A percentile compares a stretch with the other conserved stretches of the same genome.
Conservation (phyloP, 2,113 vertebrate species). For the Psilopsiagon aurifrons region DNA sequence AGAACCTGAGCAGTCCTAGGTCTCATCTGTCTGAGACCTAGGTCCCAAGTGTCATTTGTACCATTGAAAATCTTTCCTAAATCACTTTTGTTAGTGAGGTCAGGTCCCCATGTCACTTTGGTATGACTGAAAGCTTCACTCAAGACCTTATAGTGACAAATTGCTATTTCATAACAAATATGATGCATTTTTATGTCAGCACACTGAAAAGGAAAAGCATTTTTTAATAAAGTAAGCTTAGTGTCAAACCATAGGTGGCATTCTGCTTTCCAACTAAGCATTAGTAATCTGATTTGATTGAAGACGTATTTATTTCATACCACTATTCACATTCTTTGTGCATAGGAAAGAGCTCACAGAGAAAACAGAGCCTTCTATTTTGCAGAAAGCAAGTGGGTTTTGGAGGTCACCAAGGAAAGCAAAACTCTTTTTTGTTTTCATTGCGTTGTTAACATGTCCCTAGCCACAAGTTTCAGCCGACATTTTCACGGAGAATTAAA, state of each 20-base stretch:
- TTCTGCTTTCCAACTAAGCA: not conserved
- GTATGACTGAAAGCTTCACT: not conserved
- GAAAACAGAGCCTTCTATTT: not conserved
- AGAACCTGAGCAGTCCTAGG: not conserved
- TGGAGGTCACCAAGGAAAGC: not conserved
- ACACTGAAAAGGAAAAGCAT: not conserved
- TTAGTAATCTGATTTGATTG: not conserved
- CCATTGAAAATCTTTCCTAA: not conserved
- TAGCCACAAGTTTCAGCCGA: not conserved
- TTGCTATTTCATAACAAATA: not conserved
- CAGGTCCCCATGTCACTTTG: fast-evolving
- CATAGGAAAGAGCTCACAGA: not conserved
- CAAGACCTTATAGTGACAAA: not conserved
- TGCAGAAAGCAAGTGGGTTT: not conserved
- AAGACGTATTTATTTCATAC: not conserved
- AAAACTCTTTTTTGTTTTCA: not conserved
- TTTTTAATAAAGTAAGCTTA: not conserved
- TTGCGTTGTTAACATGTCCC: not conserved
- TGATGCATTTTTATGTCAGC: not conserved
- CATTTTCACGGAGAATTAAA: not conserved
- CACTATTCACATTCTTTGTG: not conserved
- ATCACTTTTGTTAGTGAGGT: not conserved
- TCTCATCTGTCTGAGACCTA: not conserved
- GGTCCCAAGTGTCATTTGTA: not conserved
- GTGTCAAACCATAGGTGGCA: not conserved